phyloP scores from a whole-genome alignment of 1,140 invertebrate genomes.

The Scaptomyza montana region DNA sequence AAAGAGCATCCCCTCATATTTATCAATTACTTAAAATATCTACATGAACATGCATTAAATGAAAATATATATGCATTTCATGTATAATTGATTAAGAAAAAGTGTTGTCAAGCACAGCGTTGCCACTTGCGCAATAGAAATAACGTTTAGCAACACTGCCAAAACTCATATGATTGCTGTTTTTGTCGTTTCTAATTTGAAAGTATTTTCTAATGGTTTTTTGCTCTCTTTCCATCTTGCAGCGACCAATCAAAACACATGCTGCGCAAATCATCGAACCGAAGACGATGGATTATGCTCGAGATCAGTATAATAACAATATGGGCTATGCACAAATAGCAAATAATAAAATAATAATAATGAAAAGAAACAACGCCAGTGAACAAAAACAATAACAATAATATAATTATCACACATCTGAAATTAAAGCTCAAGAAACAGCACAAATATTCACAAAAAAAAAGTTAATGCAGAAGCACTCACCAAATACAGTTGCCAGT shows the following conservation, averaged over 20 bases:
- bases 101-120: conserved; percentile 1
- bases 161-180: conserved; percentile 24
- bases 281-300: conserved; percentile 48
- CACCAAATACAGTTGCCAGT: conserved; percentile 13
- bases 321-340: conserved; percentile 40
- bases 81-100: neutral
- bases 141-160: conserved; percentile 35
- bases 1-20: conserved; percentile 10
- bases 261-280: conserved; percentile 32
- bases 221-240: neutral
- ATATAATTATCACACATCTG: conserved; percentile 2
- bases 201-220: conserved; percentile 10
- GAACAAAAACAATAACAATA: conserved; percentile 28
- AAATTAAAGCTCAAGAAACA: conserved; percentile 13
- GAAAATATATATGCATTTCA: neutral
- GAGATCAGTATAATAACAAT: conserved; percentile 34
- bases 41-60: neutral
- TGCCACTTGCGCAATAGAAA: conserved; percentile 36
- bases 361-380: conserved; percentile 22
- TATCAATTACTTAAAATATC: neutral
- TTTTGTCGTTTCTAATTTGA: conserved; percentile 36
- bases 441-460: conserved; percentile 5
- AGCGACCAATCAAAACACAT: conserved; percentile 34
- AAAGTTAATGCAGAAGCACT: neutral
- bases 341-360: conserved; percentile 18